Conservation (phyloP, 2,113 vertebrate species). For the Strix uralensis region DNA sequence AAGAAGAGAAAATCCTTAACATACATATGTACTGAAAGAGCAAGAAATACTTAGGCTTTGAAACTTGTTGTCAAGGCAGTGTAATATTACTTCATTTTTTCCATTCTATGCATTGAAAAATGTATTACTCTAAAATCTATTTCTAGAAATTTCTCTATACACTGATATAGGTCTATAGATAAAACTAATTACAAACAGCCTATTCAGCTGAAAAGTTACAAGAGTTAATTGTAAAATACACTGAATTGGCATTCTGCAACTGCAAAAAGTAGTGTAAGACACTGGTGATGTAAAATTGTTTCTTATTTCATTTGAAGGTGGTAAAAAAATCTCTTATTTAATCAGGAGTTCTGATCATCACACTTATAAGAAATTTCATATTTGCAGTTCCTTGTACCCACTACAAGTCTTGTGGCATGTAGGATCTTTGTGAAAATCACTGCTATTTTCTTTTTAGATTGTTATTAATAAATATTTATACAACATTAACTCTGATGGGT, state of each 20-base stretch:
- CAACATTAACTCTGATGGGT: neutral
- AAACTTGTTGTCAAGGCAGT: neutral
- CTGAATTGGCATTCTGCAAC: neutral
- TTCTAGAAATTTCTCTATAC: neutral
- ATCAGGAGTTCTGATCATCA: neutral
- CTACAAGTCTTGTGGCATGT: neutral
- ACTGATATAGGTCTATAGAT: neutral
- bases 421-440: neutral
- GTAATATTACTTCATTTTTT: neutral
- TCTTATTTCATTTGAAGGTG: neutral
- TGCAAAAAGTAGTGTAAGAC: neutral
- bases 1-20: neutral
- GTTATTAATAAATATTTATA: neutral
- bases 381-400: neutral
- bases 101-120: neutral
- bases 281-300: neutral
- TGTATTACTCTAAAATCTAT: neutral
- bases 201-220: neutral
- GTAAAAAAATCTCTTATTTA: neutral
- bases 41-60: neutral
- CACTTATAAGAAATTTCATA: neutral
- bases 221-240: neutral
- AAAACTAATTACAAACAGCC: neutral
- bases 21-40: neutral
- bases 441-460: neutral